Base-by-base conservation (phyloP, 2,888 invertebrate species). In the Diarsia rubi region DNA sequence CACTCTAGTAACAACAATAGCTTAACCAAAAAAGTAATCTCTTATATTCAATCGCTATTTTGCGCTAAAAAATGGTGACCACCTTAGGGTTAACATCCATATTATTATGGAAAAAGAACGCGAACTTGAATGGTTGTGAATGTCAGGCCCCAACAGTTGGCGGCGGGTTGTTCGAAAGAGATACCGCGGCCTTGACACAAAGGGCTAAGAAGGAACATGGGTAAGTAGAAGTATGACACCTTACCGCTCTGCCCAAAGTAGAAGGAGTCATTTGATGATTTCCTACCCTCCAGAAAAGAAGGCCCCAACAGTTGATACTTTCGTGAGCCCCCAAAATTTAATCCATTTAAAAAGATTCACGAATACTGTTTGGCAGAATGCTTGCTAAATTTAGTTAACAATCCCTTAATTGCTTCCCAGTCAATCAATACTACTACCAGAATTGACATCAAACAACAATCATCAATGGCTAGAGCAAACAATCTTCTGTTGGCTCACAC, bases 401-500 rank as follows among this genome's bases (percentile, higher is more conserved):
- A 8, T 4, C 27, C 6, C 11, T 31, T 14, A 45, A 57, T 45
- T 57, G 21, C 27, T 57, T 59, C 0, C 2, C 45, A 60, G 63
- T 24, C 49, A 76, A 65, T 31, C 52, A 59, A 59, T 64, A 52
- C 27, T 14, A 21, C 45, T 11, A 1, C 52, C 21, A 8, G 2
- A 63, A 57, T 66, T 24, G 49, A 45, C 44, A 31, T 31, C n/a
- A 31, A 47, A 67, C 49, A 27, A n/a, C 63, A 52, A 45, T 54
- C 47, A 78, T n/a, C 49, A 42, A 63, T 57, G 27, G 54, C 2
- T 74, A 8, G n/a, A 47, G 19, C 27, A 54, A 54, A 69, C 64
- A 66, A 63, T 60, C 31, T 82, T 52, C 47, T 49, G 57, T 69
- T 67, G 27, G 11, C 52, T 73, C 59, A 16, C 57, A 52, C 52